These are phyloP conservation scores for Morphnarchus princeps DNA, from an alignment of 2,113 vertebrate species.

Conservation along the genomic window DNA sequence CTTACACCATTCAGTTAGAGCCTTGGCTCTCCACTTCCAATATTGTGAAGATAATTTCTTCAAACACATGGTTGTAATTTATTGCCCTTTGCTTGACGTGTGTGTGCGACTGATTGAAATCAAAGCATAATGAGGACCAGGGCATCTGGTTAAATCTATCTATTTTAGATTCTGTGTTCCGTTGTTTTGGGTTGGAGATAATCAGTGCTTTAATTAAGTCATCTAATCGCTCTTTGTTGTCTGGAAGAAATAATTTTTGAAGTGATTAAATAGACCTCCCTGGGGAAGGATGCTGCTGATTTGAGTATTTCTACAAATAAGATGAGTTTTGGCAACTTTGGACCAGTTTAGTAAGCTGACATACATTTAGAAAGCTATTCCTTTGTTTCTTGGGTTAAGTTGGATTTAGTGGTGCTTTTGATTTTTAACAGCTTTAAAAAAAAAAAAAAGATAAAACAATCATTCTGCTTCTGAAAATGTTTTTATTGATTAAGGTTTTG, in stretches of 20 bases:
- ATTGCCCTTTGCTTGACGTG: slow-evolving; percentile 71
- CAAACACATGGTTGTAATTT: slow-evolving; percentile 71
- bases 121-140: slow-evolving; percentile 69
- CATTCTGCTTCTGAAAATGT: neutral
- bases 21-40: slow-evolving; percentile 38
- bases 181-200: slow-evolving; percentile 54
- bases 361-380: neutral
- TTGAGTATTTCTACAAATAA: neutral
- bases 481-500: neutral
- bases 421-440: neutral
- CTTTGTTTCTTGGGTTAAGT: neutral
- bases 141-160: neutral
- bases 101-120: slow-evolving; percentile 69
- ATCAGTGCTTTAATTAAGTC: slow-evolving; percentile 70
- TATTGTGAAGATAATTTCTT: slow-evolving; percentile 60
- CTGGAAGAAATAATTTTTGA: slow-evolving; percentile 55
- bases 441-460: neutral
- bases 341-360: neutral
- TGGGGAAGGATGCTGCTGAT: slow-evolving; percentile 2
- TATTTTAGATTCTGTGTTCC: slow-evolving; percentile 27
- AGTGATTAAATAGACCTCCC: slow-evolving; percentile 40
- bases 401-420: neutral
- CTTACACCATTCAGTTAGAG: slow-evolving; percentile 1
- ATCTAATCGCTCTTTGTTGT: slow-evolving; percentile 60
- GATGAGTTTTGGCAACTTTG: neutral